Evolutionary conservation across 1,140 invertebrate species (phyloP).

Genomic region (Pectinophora gossypiella): DNA sequence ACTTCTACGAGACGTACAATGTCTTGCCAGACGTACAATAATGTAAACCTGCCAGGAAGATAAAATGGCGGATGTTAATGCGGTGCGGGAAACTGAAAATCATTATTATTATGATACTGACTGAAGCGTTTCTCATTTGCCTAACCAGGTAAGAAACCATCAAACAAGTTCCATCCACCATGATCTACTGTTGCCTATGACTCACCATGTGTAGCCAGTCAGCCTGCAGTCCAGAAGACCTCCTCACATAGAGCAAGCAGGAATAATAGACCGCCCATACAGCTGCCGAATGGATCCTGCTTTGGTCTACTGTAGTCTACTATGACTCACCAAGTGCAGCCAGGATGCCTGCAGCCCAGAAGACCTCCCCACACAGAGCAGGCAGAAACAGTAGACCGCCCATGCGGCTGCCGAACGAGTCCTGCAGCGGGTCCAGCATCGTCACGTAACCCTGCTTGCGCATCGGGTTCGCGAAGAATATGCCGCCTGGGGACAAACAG

Average conservation of each 20-base stretch:
- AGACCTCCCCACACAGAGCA: conserved; percentile 97
- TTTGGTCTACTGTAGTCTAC: no score
- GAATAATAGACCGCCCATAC: conserved; percentile 97
- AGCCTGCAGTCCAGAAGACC: not conserved
- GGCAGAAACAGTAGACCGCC: conserved; percentile 97
- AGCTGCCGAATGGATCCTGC: conserved; percentile 95
- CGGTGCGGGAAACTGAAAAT: no score
- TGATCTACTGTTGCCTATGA: no score
- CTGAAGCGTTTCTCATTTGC: no score
- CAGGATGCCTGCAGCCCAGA: conserved; percentile 98
- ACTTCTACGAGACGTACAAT: no score
- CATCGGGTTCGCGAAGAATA: conserved; percentile 99
- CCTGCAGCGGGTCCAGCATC: conserved; percentile 98
- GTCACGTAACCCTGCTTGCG: conserved; percentile 97
- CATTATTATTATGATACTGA: no score
- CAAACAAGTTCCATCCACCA: no score
- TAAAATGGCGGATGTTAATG: no score
- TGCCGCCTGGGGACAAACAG: conserved; percentile 83
- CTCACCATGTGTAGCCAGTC: conserved; percentile 72
- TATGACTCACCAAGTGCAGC: conserved; percentile 87
- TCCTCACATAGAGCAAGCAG: conserved; percentile 88
- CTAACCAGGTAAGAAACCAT: no score
- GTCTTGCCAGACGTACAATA: no score
- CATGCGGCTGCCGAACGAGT: conserved; percentile 97
- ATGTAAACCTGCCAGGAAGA: no score